Evolutionary conservation across 1,140 invertebrate genomes (phyloP).

Genomic region (Ceratitis capitata): DNA sequence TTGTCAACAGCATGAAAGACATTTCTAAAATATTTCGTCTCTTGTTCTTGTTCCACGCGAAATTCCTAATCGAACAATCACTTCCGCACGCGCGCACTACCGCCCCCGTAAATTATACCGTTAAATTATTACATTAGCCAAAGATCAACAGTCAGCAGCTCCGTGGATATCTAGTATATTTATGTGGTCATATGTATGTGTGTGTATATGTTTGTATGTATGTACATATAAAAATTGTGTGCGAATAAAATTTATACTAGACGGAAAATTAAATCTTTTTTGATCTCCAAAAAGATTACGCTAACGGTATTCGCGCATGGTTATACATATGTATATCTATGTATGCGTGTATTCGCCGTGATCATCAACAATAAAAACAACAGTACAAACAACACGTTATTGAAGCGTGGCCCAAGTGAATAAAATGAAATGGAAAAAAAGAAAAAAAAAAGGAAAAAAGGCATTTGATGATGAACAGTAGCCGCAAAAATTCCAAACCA

Average conservation of each 20-base stretch:
- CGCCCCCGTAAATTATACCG: background rate
- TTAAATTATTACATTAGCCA: constrained; percentile 24
- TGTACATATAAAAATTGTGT: background rate
- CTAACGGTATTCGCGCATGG: background rate
- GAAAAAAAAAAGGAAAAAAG: background rate
- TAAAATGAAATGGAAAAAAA: background rate
- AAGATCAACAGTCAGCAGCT: background rate
- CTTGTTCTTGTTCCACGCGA: background rate
- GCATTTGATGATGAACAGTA: constrained; percentile 44
- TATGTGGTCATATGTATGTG: no score
- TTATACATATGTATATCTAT: background rate
- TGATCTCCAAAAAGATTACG: constrained; percentile 28
- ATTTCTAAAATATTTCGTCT: background rate
- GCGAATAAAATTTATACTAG: constrained; percentile 16
- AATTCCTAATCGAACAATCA: constrained; percentile 32
- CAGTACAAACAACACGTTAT: background rate
- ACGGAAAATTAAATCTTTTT: background rate
- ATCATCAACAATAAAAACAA: background rate
- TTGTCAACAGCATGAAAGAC: background rate
- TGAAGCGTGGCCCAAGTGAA: background rate
- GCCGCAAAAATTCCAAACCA: constrained; percentile 55
- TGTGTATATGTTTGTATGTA: background rate
- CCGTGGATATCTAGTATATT: no score
- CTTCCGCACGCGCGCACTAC: constrained; percentile 28
- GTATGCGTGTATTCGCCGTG: background rate